Percentiles rank a stretch among this genome's conserved stretches.
phyloP scores from a whole-genome alignment of 2,888 invertebrate genomes.

The Tinea semifulvella region DNA sequence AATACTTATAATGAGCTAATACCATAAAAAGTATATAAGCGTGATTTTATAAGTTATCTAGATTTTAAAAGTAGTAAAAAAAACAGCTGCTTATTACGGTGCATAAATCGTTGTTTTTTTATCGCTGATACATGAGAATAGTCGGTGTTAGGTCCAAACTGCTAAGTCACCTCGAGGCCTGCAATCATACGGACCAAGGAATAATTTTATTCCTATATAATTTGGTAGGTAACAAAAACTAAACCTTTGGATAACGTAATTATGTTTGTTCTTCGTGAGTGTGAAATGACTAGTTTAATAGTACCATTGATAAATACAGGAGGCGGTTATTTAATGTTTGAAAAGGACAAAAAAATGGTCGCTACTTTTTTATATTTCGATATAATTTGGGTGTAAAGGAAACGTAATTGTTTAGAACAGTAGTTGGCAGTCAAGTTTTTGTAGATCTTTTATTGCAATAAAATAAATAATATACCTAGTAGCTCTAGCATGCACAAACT shows the following conservation, averaged over 20 bases:
- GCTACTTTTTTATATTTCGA: slow-evolving; percentile 4
- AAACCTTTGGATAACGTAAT: slow-evolving; percentile 54
- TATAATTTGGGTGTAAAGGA: background rate
- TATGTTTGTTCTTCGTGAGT: slow-evolving; percentile 54
- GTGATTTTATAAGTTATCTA: too few relatives aligned
- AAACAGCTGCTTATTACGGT: slow-evolving; percentile 9
- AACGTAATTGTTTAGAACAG: slow-evolving; percentile 5
- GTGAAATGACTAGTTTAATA: slow-evolving; percentile 61
- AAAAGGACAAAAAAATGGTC: background rate
- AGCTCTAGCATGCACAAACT: too few relatives aligned
- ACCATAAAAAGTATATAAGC: too few relatives aligned
- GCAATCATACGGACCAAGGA: slow-evolving; percentile 56
- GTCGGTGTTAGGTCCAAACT: slow-evolving; percentile 22
- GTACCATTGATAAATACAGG: slow-evolving; percentile 19
- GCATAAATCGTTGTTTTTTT: background rate
- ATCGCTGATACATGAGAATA: background rate
- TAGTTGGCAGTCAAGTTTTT: slow-evolving; percentile 7
- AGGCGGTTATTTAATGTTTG: background rate
- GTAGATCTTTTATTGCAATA: too few relatives aligned
- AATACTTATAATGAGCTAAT: too few relatives aligned
- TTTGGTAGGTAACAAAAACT: slow-evolving; percentile 54
- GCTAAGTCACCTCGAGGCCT: slow-evolving; percentile 44
- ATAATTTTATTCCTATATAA: slow-evolving; percentile 58
- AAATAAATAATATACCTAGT: too few relatives aligned
- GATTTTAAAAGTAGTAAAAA: slow-evolving; percentile 3